Evolutionary conservation across 2,113 vertebrate genomes (phyloP).

Genomic region (Triplophysa tibetana): DNA sequence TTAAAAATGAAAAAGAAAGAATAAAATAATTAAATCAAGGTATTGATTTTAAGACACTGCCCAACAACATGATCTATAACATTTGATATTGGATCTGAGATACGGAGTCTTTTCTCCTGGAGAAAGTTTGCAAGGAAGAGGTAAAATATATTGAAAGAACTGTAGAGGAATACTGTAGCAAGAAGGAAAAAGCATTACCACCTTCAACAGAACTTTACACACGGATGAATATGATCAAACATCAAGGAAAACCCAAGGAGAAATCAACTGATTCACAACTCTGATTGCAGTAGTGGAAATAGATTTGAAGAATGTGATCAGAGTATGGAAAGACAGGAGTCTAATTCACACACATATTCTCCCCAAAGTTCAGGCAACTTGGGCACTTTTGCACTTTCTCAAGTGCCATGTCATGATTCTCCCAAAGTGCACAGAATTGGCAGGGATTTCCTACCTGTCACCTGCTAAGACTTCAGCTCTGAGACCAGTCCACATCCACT

Average conservation of each 20-base stretch:
- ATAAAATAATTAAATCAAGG: slow-evolving; percentile 57
- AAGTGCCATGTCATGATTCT: slow-evolving; percentile 56
- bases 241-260: background rate
- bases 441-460: slow-evolving; percentile 49
- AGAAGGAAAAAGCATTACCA: background rate
- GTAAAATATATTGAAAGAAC: background rate
- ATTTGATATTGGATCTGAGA: background rate
- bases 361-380: slow-evolving; percentile 41
- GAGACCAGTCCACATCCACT: background rate
- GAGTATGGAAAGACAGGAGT: background rate
- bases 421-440: slow-evolving; percentile 38
- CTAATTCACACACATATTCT: slow-evolving; percentile 37
- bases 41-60: slow-evolving; percentile 64
- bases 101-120: background rate
- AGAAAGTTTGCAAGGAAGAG: background rate
- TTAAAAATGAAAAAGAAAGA: slow-evolving; percentile 54
- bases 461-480: slow-evolving; percentile 30
- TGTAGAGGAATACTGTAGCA: background rate
- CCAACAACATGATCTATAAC: slow-evolving; percentile 32
- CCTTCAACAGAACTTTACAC: slow-evolving; percentile 1
- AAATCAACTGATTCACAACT: background rate
- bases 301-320: slow-evolving; percentile 31
- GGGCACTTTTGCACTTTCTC: slow-evolving; percentile 43
- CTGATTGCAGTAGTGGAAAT: slow-evolving; percentile 8
- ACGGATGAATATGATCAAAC: slow-evolving; percentile 10